These are phyloP conservation scores for Diorhabda carinulata DNA, from an alignment of 1,140 invertebrate genomes.

Conservation along the genomic window DNA sequence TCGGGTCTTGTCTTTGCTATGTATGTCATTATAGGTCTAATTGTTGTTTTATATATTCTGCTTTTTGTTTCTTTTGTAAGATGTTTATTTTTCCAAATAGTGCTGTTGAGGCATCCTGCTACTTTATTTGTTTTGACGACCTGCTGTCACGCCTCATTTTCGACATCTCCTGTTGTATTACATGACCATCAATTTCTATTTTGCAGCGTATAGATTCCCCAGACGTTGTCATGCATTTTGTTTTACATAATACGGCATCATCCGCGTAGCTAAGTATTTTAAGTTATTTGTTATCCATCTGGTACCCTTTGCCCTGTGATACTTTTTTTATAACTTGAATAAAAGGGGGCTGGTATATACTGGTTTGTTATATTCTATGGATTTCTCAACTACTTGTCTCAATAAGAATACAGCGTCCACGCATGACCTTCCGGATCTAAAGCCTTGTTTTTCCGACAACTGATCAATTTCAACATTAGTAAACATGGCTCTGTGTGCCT, in stretches of 20 bases:
- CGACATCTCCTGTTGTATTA: background rate
- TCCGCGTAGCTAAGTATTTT: background rate
- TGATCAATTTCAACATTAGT: background rate
- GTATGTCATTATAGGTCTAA: background rate
- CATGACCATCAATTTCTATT: background rate
- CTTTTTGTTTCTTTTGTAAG: background rate
- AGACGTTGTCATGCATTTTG: background rate
- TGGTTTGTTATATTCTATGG: background rate
- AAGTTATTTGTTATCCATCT: background rate
- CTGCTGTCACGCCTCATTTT: background rate
- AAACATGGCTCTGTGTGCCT: background rate
- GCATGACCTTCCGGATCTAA: background rate
- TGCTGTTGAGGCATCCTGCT: background rate
- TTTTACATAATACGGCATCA: background rate
- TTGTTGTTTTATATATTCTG: background rate
- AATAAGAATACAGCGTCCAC: background rate
- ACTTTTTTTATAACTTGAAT: background rate
- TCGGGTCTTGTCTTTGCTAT: background rate
- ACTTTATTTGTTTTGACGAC: background rate
- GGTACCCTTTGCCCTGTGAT: background rate
- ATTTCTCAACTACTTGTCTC: background rate
- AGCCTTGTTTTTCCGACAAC: background rate
- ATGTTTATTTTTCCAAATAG: background rate
- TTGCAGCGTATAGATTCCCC: background rate
- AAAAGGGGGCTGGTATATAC: background rate